Conservation (phyloP, 2,888 invertebrate species). For the Aspidapion aeneum region DNA sequence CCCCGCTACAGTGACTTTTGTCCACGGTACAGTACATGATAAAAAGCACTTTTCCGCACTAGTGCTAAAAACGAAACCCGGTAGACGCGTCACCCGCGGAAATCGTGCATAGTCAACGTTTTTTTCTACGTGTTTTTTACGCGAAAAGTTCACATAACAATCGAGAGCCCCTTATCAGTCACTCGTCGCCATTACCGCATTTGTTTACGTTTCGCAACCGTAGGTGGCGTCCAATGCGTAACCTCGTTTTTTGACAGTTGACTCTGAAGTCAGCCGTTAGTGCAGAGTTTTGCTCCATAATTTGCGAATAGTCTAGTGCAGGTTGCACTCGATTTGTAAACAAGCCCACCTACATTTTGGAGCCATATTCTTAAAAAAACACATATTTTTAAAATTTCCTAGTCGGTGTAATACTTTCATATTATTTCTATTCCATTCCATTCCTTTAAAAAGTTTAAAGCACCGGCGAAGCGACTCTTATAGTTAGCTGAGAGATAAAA, state of each 20-base stretch:
- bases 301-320: no score
- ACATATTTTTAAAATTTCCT: no score
- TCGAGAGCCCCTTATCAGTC: slow-evolving; percentile 43
- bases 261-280: neutral
- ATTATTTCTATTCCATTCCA: no score
- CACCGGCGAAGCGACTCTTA: no score
- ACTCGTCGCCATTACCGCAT: slow-evolving; percentile 47
- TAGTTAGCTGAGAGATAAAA: no score
- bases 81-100: slow-evolving; percentile 53
- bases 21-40: slow-evolving; percentile 74
- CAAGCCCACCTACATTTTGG: no score
- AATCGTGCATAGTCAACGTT: slow-evolving; percentile 51
- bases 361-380: no score
- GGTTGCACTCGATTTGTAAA: no score
- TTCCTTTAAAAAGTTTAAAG: no score
- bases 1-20: slow-evolving; percentile 66
- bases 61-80: slow-evolving; percentile 44
- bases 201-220: slow-evolving; percentile 38
- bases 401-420: no score
- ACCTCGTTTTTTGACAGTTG: slow-evolving; percentile 3
- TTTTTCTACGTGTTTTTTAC: slow-evolving; percentile 27
- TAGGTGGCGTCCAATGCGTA: slow-evolving; percentile 41
- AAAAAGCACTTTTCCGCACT: slow-evolving; percentile 26
- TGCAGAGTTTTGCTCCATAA: no score
- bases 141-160: slow-evolving; percentile 31